These are phyloP conservation scores for Drosophila sordidapex DNA, from an alignment of 2,888 invertebrate genomes.

Conservation along the genomic window DNA sequence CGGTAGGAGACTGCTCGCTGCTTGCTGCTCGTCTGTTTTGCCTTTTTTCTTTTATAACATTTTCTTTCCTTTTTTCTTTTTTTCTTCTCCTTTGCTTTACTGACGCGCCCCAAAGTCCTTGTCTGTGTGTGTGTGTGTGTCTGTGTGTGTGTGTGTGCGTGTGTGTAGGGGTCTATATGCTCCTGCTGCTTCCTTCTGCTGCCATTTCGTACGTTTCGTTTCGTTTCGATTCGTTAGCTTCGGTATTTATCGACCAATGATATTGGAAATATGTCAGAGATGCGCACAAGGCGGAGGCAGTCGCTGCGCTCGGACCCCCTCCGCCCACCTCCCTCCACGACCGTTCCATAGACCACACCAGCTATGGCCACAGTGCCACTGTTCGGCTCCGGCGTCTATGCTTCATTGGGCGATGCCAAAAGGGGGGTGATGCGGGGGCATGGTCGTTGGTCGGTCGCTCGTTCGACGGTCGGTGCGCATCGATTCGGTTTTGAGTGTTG, in stretches of 20 bases:
- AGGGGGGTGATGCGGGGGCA: neutral
- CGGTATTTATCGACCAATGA: conserved; percentile 84
- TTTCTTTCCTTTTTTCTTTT: conserved; percentile 11
- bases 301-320: conserved; percentile 66
- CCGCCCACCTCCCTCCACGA: neutral
- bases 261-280: conserved; percentile 85
- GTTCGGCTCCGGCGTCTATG: conserved; percentile 27
- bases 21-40: conserved; percentile 27
- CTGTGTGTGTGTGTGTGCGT: conserved; percentile 37
- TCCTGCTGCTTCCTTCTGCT: conserved; percentile 37
- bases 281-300: conserved; percentile 77
- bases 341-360: neutral
- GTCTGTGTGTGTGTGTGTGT: conserved; percentile 27
- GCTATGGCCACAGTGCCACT: conserved; percentile 19
- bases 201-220: conserved; percentile 75
- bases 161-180: conserved; percentile 47
- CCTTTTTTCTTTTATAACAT: conserved; percentile 29
- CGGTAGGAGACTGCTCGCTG: conserved; percentile 11
- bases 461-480: conserved; percentile 68
- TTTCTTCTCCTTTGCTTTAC: conserved; percentile 21
- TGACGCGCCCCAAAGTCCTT: conserved; percentile 57
- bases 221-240: conserved; percentile 77
- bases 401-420: conserved; percentile 29
- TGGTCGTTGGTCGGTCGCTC: conserved; percentile 47
- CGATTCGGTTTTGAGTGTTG: conserved; percentile 69